Percentiles rank a stretch among this genome's conserved stretches.
These are phyloP conservation scores for Rhynchopsitta pachyrhyncha DNA, from an alignment of 2,113 vertebrate genomes.

Conservation along the genomic window DNA sequence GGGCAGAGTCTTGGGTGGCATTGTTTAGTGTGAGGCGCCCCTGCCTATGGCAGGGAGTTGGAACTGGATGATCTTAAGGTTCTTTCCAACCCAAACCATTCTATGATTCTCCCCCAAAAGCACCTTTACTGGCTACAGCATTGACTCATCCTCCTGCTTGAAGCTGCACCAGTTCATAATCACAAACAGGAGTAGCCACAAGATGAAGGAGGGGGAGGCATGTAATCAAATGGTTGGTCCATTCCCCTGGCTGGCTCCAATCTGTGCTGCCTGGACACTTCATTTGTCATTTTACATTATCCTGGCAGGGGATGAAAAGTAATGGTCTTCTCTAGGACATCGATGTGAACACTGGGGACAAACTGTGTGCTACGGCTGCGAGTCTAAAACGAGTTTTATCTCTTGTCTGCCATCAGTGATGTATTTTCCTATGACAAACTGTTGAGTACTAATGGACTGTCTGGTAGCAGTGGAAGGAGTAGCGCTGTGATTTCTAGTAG, in stretches of 20 bases:
- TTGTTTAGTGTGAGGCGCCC: no score
- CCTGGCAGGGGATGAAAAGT: background rate
- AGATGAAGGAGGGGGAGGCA: rapidly evolving
- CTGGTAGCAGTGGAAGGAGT: background rate
- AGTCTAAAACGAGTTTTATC: background rate
- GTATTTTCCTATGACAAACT: background rate
- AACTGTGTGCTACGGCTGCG: rapidly evolving
- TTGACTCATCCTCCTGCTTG: background rate
- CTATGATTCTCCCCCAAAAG: background rate
- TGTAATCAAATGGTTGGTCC: background rate
- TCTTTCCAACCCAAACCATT: background rate
- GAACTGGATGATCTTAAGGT: background rate
- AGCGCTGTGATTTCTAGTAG: background rate
- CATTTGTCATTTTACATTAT: background rate
- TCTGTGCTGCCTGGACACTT: background rate
- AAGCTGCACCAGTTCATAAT: background rate
- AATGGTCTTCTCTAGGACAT: background rate
- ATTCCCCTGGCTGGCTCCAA: background rate
- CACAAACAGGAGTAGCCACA: background rate
- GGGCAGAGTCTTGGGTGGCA: background rate
- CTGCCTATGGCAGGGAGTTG: no score
- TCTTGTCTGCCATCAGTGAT: background rate
- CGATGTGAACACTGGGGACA: background rate
- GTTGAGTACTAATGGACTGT: background rate
- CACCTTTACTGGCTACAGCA: rapidly evolving